Evolutionary conservation across 2,797 vertebrate species (phyloP).

Genomic region (Cossypha caffra): DNA sequence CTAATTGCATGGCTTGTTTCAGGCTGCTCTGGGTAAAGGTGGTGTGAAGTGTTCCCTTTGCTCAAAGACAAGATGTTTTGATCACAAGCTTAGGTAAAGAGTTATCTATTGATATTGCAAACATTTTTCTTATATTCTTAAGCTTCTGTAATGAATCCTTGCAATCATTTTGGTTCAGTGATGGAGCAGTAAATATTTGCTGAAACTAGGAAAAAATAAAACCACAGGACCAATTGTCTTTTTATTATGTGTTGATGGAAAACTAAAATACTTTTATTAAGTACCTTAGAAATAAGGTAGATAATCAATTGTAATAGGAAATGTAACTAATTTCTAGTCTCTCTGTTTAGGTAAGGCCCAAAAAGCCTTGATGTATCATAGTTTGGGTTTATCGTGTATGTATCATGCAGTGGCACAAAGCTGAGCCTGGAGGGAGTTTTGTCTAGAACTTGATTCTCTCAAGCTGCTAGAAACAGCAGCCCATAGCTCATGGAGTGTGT

Average conservation of each 20-base stretch:
- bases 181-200: neutral
- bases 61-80: neutral
- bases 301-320: neutral
- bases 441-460: neutral
- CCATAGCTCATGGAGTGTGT: fast-evolving
- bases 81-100: neutral
- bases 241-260: neutral
- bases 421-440: neutral
- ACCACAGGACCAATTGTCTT: neutral
- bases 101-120: neutral
- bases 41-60: neutral
- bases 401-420: neutral
- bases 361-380: neutral
- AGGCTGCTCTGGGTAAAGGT: neutral
- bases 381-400: neutral
- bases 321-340: neutral
- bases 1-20: neutral
- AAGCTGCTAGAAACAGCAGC: neutral
- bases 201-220: neutral
- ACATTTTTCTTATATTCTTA: neutral
- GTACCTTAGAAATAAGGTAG: neutral
- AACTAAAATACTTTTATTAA: neutral
- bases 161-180: neutral
- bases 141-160: neutral
- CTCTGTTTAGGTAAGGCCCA: neutral